Conservation (phyloP, 2,113 vertebrate genomes). For the Passer domesticus region DNA sequence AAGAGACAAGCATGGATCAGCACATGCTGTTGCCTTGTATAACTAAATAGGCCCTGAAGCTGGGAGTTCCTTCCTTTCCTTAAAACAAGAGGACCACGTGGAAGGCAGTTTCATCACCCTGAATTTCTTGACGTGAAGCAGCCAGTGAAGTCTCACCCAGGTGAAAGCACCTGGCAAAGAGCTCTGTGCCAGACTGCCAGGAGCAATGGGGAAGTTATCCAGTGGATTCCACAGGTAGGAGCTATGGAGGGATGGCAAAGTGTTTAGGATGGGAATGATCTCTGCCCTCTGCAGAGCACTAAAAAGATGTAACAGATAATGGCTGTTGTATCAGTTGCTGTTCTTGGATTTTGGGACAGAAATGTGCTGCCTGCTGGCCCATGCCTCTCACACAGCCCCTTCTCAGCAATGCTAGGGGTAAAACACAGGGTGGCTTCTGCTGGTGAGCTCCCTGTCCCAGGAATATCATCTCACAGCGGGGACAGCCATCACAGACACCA, state of each 20-base stretch:
- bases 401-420: neutral
- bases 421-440: neutral
- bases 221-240: neutral
- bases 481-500: neutral
- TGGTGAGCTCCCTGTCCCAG: neutral
- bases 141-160: neutral
- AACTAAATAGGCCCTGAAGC: neutral
- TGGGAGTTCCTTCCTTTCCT: neutral
- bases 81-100: neutral
- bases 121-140: neutral
- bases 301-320: neutral
- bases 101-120: neutral
- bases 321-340: neutral
- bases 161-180: neutral
- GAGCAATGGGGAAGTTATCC: neutral
- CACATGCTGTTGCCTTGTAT: accelerated
- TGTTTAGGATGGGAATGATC: neutral
- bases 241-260: neutral
- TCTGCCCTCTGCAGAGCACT: neutral
- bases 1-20: accelerated
- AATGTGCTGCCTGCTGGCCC: neutral
- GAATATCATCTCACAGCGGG: neutral
- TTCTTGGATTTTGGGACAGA: neutral
- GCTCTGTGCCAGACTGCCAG: neutral
- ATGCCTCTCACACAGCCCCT: neutral